phyloP scores from a whole-genome alignment of 2,113 vertebrate species.

The Tringa solitaria region DNA sequence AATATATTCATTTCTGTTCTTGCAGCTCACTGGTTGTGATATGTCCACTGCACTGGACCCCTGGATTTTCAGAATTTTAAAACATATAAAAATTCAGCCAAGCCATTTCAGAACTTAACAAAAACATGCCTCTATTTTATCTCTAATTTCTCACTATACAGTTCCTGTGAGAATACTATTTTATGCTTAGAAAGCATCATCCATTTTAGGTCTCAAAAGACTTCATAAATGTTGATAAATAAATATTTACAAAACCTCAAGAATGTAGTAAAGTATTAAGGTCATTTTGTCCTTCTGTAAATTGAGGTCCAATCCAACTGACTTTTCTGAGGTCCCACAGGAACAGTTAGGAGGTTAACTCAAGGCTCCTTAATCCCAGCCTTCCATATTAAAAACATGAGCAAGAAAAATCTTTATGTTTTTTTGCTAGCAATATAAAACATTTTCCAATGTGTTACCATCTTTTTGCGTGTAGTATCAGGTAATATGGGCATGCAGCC shows the following conservation, averaged over 20 bases:
- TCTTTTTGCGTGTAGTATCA: slow-evolving; percentile 54
- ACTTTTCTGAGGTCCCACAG: not conserved
- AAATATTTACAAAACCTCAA: not conserved
- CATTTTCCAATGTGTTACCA: slow-evolving; percentile 24
- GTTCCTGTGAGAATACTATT: not conserved
- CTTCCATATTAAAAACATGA: not conserved
- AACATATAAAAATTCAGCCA: not conserved
- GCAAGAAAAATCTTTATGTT: not conserved
- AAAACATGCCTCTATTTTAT: not conserved
- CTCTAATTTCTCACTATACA: not conserved
- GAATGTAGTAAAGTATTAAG: not conserved
- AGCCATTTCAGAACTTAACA: not conserved
- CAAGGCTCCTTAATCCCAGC: not conserved
- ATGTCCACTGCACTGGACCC: not conserved
- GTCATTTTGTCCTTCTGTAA: not conserved
- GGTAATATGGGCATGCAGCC: slow-evolving; percentile 34
- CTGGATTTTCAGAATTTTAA: not conserved
- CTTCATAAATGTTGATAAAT: not conserved
- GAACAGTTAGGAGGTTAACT: not conserved
- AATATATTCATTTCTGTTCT: not conserved
- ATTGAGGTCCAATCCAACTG: not conserved
- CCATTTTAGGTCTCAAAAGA: not conserved
- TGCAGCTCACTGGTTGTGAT: not conserved
- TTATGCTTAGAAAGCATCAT: not conserved
- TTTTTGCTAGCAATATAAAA: slow-evolving; percentile 34